Conservation (phyloP, 2,888 invertebrate species). For the Diaperis boleti region DNA sequence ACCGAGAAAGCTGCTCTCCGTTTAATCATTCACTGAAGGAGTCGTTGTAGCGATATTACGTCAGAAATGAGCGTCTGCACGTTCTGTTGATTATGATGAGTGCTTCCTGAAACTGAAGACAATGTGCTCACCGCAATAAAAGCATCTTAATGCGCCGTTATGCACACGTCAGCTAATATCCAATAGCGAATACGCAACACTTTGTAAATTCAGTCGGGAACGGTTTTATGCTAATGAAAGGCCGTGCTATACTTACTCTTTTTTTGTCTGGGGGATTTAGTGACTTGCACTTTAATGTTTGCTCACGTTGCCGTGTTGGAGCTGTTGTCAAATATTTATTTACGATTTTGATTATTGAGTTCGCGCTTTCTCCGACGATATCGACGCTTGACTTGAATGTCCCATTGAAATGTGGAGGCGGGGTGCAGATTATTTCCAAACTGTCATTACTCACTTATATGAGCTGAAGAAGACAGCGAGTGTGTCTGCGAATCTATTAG, state of each 20-base stretch:
- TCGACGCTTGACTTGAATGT: not conserved
- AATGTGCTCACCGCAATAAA: constrained; percentile 41
- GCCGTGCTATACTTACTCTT: constrained; percentile 1
- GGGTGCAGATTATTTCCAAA: constrained; percentile 17
- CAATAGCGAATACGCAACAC: constrained; percentile 10
- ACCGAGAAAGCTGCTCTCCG: constrained; percentile 31
- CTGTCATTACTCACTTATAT: constrained; percentile 15
- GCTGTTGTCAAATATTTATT: constrained; percentile 27
- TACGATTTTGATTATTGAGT: constrained; percentile 22
- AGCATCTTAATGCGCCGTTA: constrained; percentile 32
- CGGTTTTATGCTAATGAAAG: constrained; percentile 37
- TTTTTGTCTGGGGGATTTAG: not conserved
- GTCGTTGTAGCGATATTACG: constrained; percentile 32
- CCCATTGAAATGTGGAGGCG: constrained; percentile 1
- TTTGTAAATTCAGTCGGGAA: constrained; percentile 2
- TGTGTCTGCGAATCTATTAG: not conserved
- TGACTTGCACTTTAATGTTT: constrained; percentile 20
- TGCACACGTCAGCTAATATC: constrained; percentile 35
- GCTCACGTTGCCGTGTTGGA: not conserved
- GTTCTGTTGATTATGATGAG: constrained; percentile 40
- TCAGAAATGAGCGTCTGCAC: constrained; percentile 35
- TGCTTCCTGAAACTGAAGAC: constrained; percentile 40
- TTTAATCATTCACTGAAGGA: constrained; percentile 37
- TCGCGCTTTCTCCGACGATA: constrained; percentile 7
- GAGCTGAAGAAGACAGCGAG: constrained; percentile 4